phyloP scores from a whole-genome alignment of 2,888 invertebrate species.

The Agrochola lychnidis region DNA sequence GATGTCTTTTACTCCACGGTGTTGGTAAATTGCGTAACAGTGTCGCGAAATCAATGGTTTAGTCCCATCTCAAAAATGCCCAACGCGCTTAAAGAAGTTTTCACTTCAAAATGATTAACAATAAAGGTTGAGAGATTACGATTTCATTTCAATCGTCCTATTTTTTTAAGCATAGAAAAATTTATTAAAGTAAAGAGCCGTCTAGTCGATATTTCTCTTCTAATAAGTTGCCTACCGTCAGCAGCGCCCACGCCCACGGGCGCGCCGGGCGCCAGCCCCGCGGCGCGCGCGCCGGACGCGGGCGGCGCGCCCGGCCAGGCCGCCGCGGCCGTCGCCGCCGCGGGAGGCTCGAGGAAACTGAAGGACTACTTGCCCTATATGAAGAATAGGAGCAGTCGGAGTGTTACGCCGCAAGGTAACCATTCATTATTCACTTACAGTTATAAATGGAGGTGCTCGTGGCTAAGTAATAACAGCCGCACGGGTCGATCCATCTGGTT shows the following conservation, averaged over 20 bases:
- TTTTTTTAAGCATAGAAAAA: background rate
- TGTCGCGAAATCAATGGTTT: too few relatives aligned
- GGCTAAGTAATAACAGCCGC: too few relatives aligned
- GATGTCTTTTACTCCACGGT: too few relatives aligned
- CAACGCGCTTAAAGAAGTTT: too few relatives aligned
- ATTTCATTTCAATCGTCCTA: background rate
- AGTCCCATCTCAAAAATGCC: too few relatives aligned
- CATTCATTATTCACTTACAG: background rate
- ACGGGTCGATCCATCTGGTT: too few relatives aligned
- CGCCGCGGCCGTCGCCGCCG: background rate
- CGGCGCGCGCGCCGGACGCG: slow-evolving; percentile 38
- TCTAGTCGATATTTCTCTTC: too few relatives aligned
- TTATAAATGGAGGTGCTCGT: background rate
- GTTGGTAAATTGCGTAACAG: too few relatives aligned
- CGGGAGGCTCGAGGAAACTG: slow-evolving; percentile 91
- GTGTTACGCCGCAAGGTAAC: slow-evolving; percentile 78
- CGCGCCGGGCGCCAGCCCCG: slow-evolving; percentile 60
- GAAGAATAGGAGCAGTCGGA: slow-evolving; percentile 86
- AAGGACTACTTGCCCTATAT: slow-evolving; percentile 97
- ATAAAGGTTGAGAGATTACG: background rate
- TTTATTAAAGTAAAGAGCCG: background rate
- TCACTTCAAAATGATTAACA: background rate
- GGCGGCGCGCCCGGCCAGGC: slow-evolving; percentile 25
- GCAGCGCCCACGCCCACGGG: slow-evolving; percentile 67
- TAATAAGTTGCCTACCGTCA: background rate